These are phyloP conservation scores for Cathartes aura DNA, from an alignment of 2,113 vertebrate species.

Conservation along the genomic window DNA sequence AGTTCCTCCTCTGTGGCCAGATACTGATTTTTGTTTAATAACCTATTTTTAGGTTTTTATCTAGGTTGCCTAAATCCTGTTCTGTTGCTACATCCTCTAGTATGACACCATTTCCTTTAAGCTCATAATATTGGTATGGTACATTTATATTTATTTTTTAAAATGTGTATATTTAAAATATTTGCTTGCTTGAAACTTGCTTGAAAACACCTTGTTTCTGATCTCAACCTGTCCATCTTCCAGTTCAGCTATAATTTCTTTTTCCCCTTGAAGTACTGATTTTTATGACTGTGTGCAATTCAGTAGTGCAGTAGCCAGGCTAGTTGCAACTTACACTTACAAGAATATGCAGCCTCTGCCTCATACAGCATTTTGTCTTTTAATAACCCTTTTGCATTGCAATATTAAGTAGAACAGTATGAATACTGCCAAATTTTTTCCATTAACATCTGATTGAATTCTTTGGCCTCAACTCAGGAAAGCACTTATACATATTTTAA, in stretches of 20 bases:
- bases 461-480: constrained; percentile 10
- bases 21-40: background rate
- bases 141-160: background rate
- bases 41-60: background rate
- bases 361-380: background rate
- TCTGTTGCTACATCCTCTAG: background rate
- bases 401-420: background rate
- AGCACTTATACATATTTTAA: constrained; percentile 7
- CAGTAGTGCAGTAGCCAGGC: background rate
- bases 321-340: background rate
- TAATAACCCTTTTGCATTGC: background rate
- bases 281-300: background rate
- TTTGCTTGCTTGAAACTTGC: background rate
- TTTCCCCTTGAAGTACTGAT: background rate
- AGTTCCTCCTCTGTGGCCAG: background rate
- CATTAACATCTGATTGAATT: background rate
- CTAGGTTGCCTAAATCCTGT: background rate
- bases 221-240: background rate
- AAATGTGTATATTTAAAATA: background rate
- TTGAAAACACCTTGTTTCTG: background rate
- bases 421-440: background rate
- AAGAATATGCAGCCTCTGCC: background rate
- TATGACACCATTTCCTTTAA: background rate
- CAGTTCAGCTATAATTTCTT: background rate
- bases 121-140: background rate